These are phyloP conservation scores for Danio aesculapii DNA, from an alignment of 2,797 vertebrate genomes.

Conservation along the genomic window DNA sequence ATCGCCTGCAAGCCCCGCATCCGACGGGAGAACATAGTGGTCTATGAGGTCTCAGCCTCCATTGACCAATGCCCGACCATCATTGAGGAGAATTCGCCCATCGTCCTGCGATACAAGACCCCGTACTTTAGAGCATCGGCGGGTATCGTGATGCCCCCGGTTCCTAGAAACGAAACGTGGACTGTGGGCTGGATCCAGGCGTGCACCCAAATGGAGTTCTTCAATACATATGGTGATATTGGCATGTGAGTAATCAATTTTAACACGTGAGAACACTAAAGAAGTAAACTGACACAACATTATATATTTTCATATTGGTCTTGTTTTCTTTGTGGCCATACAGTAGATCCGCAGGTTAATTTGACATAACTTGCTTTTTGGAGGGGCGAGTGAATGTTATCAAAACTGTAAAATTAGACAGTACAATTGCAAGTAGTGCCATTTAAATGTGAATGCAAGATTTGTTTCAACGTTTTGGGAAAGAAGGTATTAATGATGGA, in stretches of 20 bases:
- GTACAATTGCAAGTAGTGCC: not conserved
- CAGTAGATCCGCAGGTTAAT: not conserved
- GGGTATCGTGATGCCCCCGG: constrained; percentile 95
- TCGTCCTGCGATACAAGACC: constrained; percentile 98
- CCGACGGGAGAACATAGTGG: constrained; percentile 96
- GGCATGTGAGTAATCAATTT: constrained; percentile 85
- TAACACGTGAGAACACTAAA: not conserved
- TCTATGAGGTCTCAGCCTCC: constrained; percentile 96
- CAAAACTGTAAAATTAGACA: not conserved
- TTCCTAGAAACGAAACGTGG: constrained; percentile 97
- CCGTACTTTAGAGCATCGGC: constrained; percentile 98
- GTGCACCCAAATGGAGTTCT: constrained; percentile 99
- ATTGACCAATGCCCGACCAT: constrained; percentile 97
- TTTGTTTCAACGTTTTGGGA: not conserved
- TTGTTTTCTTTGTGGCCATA: no score
- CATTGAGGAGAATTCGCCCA: constrained; percentile 98
- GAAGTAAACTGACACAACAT: not conserved
- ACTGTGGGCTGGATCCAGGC: constrained; percentile 99
- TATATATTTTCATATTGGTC: not conserved
- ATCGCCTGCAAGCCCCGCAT: constrained; percentile 97
- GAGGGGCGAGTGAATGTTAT: not conserved
- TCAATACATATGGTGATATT: constrained; percentile 97
- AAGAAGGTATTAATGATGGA: not conserved
- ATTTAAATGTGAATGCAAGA: not conserved
- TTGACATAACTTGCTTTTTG: not conserved